These are phyloP conservation scores for Limnephilus rhombicus DNA, from an alignment of 2,888 invertebrate species.

Conservation along the genomic window DNA sequence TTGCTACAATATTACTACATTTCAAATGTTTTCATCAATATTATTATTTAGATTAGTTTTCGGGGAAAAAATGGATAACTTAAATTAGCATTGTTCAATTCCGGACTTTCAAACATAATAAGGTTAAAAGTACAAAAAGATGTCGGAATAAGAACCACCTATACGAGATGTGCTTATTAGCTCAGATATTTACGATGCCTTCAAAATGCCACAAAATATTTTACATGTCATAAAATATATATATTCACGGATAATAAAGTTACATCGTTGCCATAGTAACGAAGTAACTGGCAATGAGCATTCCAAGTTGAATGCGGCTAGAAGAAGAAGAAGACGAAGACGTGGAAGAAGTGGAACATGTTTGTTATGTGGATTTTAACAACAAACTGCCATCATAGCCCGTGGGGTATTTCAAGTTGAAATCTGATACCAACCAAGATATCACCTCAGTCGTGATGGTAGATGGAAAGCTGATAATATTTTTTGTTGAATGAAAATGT, in stretches of 20 bases:
- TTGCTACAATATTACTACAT: no score
- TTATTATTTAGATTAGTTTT: neutral
- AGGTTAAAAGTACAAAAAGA: neutral
- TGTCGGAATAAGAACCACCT: neutral
- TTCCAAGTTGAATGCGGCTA: neutral
- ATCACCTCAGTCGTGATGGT: constrained; percentile 24
- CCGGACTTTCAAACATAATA: neutral
- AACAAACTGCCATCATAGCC: constrained; percentile 48
- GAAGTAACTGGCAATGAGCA: neutral
- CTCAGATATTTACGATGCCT: neutral
- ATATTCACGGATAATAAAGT: neutral
- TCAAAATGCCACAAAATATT: neutral
- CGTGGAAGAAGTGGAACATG: constrained; percentile 36
- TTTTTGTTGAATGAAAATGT: neutral
- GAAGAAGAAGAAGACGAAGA: neutral
- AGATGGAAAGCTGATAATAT: neutral
- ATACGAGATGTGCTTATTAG: neutral
- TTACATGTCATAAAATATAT: neutral
- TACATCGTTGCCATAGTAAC: neutral
- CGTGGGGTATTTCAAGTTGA: constrained; percentile 48
- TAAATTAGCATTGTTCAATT: neutral
- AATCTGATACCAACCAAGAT: constrained; percentile 50
- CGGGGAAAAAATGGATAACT: neutral
- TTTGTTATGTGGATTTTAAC: constrained; percentile 40
- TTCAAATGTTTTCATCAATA: neutral